Base-by-base conservation (phyloP, 2,888 invertebrate genomes). In the Ochropacha duplaris region DNA sequence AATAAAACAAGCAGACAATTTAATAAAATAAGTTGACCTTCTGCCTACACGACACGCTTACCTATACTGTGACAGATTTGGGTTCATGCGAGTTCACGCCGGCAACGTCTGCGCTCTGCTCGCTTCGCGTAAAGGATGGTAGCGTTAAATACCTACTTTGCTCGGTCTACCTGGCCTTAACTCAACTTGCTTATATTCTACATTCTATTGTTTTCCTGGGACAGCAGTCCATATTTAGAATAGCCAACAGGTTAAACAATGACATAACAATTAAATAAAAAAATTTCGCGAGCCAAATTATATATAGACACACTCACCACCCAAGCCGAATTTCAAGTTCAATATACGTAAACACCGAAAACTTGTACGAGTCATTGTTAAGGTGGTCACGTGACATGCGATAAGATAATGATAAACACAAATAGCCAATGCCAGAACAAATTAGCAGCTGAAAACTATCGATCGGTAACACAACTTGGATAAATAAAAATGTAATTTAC, bases 261-360 rank as follows among this genome's bases (percentile, higher is more conserved):
- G 0, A n/a, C 14, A 34, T 34, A 19, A 52, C 31, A 14, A 9
- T 16, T 34, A 16, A 14, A 36, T 4, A 9, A 54, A 36, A 31
- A 31, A 50, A 1, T 28, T 11, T n/a, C n/a, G n/a, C n/a, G n/a
- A 31, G 51, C n/a, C 26, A 60, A 19, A 60, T 39, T 59, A 63
- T 65, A 50, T 57, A 26, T 14, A 55, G 12, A 31, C 54, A 31
- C 54, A 84, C 86, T 82, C 76, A 87, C 87, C 87, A 85, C 76
- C 75, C 63, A 79, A 65, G 31, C 31, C 50, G 44, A 44, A 19
- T 68, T 78, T 83, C 65, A 72, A 75, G 71, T 75, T 79, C 74
- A 81, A 65, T 58, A 77, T 52, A 68, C 78, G 71, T 36, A 83
- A 61, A 63, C 66, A 75, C 61, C 76, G 79, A 52, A 82, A 62